phyloP scores from a whole-genome alignment of 2,888 invertebrate species.

The Acanthosepion esculentum region DNA sequence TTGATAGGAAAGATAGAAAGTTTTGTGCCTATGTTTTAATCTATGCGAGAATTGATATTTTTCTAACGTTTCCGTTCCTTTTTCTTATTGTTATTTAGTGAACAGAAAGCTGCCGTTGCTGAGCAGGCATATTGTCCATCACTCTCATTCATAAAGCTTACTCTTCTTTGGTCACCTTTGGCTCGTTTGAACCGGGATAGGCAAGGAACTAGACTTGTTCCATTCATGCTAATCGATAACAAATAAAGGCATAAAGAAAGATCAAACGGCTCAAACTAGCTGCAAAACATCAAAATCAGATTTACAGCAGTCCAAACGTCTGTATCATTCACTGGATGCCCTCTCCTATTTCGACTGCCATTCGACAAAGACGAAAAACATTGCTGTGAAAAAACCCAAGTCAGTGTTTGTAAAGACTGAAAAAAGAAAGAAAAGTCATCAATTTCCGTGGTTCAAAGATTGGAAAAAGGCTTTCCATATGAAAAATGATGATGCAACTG shows the following conservation, averaged over 20 bases:
- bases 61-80: background rate
- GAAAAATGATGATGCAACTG: background rate
- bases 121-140: background rate
- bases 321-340: background rate
- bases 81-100: too few species aligned
- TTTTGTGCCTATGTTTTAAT: background rate
- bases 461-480: background rate
- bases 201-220: background rate
- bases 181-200: background rate
- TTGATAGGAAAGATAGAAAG: background rate
- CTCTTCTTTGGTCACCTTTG: background rate
- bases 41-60: background rate
- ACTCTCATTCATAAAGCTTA: background rate
- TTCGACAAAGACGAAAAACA: background rate
- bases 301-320: background rate
- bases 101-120: too few species aligned
- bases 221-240: background rate
- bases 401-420: background rate
- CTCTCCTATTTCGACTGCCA: background rate
- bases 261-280: background rate
- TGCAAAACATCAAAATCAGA: background rate
- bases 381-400: background rate
- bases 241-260: background rate
- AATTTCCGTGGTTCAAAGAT: background rate
- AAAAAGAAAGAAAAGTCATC: background rate